Conservation (phyloP, 2,113 vertebrate species). For the Otocyon megalotis region DNA sequence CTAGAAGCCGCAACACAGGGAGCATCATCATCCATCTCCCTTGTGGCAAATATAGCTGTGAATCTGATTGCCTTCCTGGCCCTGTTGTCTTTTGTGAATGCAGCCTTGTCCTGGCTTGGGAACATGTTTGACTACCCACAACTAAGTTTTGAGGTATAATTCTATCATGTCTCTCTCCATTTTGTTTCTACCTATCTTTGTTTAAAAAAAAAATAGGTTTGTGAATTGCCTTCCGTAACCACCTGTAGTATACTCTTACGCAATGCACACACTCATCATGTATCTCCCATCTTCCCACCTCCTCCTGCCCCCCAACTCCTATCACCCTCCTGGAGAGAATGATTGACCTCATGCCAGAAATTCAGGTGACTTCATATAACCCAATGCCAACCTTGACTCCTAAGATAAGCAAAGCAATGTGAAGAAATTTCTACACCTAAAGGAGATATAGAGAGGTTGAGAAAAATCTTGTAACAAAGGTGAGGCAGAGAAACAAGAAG, state of each 20-base stretch:
- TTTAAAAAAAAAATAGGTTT: neutral
- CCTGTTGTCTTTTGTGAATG: conserved; percentile 90
- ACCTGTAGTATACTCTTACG: neutral
- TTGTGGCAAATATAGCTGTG: conserved; percentile 89
- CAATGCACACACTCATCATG: neutral
- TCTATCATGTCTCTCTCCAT: neutral
- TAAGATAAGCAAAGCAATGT: neutral
- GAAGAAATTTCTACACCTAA: neutral
- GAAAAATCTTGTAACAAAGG: neutral
- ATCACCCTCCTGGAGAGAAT: neutral
- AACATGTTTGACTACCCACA: conserved; percentile 91
- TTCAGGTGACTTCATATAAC: neutral
- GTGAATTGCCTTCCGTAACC: neutral
- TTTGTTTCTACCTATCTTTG: neutral
- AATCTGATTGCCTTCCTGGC: conserved; percentile 93
- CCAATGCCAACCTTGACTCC: neutral
- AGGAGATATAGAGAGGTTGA: neutral
- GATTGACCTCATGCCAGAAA: neutral
- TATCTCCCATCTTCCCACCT: neutral
- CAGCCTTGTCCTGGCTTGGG: conserved; percentile 92
- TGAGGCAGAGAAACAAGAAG: neutral
- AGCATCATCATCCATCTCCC: conserved; percentile 86
- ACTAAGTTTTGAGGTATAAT: conserved; percentile 92
- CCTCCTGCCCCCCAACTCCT: neutral
- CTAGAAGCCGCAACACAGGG: conserved; percentile 92